Percentiles rank a stretch among this genome's conserved stretches.
Evolutionary conservation across 1,140 invertebrate genomes (phyloP).

Genomic region (Arctopsyche grandis): DNA sequence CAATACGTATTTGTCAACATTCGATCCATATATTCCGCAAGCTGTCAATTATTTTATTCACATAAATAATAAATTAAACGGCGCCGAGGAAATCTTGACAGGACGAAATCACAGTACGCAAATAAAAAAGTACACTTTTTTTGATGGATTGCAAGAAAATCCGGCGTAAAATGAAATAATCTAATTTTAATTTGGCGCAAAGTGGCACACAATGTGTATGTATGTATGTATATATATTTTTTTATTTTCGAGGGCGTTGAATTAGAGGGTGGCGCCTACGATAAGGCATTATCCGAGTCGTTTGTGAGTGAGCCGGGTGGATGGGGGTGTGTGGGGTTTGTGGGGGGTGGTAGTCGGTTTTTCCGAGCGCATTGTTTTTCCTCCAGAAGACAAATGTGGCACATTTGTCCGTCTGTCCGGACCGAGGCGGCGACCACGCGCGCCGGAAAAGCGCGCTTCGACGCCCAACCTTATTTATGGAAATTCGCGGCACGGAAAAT

Average conservation of each 20-base stretch:
- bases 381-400: conserved; percentile 24
- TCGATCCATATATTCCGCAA: too few relatives aligned
- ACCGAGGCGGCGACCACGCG: conserved; percentile 17
- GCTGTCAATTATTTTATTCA: too few relatives aligned
- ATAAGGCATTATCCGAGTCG: conserved; percentile 28
- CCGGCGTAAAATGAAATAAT: neutral
- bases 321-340: neutral
- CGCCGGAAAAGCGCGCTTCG: conserved; percentile 1
- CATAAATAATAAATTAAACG: too few relatives aligned
- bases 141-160: too few relatives aligned
- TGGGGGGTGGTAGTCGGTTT: neutral
- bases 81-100: too few relatives aligned
- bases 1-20: too few relatives aligned
- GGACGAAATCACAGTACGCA: too few relatives aligned
- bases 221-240: neutral
- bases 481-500: conserved; percentile 32
- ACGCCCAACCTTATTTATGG: conserved; percentile 30
- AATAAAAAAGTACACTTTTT: too few relatives aligned
- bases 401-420: conserved; percentile 44
- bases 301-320: neutral
- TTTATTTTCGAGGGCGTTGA: neutral
- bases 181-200: conserved; percentile 14
- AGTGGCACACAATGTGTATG: neutral
- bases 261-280: neutral
- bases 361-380: conserved; percentile 32